Base-by-base conservation (phyloP, 2,888 invertebrate species). In the Habrosyne pyritoides region DNA sequence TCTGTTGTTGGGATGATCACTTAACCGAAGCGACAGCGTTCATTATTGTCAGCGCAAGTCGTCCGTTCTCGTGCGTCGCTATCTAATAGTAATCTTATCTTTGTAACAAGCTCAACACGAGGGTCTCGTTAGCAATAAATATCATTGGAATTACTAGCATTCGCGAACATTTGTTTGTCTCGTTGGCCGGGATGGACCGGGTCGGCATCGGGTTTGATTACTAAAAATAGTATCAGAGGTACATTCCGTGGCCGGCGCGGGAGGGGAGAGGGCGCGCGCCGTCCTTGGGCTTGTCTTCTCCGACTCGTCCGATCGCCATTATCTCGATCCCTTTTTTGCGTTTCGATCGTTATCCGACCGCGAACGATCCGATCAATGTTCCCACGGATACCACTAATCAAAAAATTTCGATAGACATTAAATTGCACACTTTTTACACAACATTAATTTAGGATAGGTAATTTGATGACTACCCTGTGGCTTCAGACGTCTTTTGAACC, bases 271-370 rank as follows among this genome's bases (percentile, higher is more conserved):
- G 65, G 71, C 68, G 71, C 75, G 78, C 73, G 75, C 71, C 83
- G 89, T 84, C 89, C 89, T 89, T 87, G 85, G 77, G 73, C 67
- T 75, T 73, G 80, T 80, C 82, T 83, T 72, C 75, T 69, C 63
- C 63, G 75, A 79, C 69, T 68, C 76, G 74, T 61, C 79, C 76
- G 75, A 79, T 80, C 77, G 83, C 85, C 77, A 86, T 89, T 87
- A 89, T 83, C 82, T 84, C 79, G 81, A 81, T 83, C 88, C 89
- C 87, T 90, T 92, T 92, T 91, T 91, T 92, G 89, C 88, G 86
- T 81, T 83, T 75, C 81, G 84, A 88, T 90, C 84, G 86, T 87
- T 88, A 89, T 88, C 86, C 86, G 83, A 88, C 86, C 87, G 86
- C 89, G 86, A 87, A 89, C 85, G 81, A 84, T 82, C 69, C 84